A percentile compares a stretch with the other conserved stretches of the same genome.
Evolutionary conservation across 2,888 invertebrate species (phyloP).

Genomic region (Brassicogethes aeneus): DNA sequence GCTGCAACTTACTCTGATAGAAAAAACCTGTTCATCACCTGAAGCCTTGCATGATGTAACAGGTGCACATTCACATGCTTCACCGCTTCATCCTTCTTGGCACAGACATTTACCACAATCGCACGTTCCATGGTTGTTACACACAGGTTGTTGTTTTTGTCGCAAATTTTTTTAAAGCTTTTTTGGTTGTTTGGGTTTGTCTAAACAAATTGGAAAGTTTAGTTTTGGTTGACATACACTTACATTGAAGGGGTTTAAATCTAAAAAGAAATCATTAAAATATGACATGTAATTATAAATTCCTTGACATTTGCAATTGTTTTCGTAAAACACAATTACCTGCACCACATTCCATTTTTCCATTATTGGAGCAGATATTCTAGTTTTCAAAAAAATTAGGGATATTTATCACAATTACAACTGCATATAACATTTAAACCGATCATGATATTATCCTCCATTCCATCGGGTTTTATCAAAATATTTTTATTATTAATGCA

Average conservation of each 20-base stretch:
- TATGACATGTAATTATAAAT: too few relatives aligned
- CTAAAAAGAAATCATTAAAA: too few relatives aligned
- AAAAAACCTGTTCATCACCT: not conserved
- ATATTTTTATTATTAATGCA: not conserved
- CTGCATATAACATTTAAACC: not conserved
- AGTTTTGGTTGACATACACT: too few relatives aligned
- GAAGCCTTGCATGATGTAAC: not conserved
- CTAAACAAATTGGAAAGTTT: too few relatives aligned
- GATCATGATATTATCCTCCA: not conserved
- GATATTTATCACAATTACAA: not conserved
- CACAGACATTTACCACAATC: not conserved
- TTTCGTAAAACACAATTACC: not conserved
- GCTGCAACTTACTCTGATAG: not conserved
- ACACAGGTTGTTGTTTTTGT: too few relatives aligned
- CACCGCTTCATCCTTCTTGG: not conserved
- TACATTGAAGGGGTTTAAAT: too few relatives aligned
- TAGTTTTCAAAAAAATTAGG: not conserved
- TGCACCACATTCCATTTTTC: not conserved
- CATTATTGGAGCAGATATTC: not conserved
- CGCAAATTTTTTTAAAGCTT: too few relatives aligned
- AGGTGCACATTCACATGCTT: not conserved
- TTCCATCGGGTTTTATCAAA: not conserved
- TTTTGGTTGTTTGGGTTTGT: too few relatives aligned
- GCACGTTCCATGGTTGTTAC: not conserved
- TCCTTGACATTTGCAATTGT: not conserved